These are phyloP conservation scores for Lutjanus argentimaculatus DNA, from an alignment of 2,797 vertebrate species.

Conservation along the genomic window DNA sequence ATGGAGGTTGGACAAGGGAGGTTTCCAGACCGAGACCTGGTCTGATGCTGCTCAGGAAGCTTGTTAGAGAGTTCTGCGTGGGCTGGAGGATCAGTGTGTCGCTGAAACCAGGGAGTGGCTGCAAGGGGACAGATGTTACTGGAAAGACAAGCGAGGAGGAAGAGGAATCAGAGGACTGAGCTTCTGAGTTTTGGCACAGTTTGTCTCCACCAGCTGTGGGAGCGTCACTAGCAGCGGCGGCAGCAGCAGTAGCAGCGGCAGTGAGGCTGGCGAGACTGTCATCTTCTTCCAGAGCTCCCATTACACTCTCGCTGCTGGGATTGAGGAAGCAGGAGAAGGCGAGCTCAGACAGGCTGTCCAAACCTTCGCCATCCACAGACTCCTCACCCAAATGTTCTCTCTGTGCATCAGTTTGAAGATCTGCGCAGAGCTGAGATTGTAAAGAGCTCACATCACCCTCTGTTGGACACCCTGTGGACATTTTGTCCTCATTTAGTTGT, in stretches of 20 bases:
- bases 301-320: conserved; percentile 65
- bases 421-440: conserved; percentile 90
- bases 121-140: conserved; percentile 71
- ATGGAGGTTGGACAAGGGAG: conserved; percentile 84
- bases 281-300: conserved; percentile 73
- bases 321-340: conserved; percentile 84
- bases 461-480: conserved; percentile 80
- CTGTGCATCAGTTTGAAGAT: conserved; percentile 76
- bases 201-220: not conserved
- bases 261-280: conserved; percentile 74
- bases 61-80: conserved; percentile 66
- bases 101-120: conserved; percentile 74
- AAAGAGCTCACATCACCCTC: conserved; percentile 88
- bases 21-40: conserved; percentile 86
- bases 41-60: conserved; percentile 70
- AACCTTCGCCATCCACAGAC: conserved; percentile 61
- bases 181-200: conserved; percentile 1
- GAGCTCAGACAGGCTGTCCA: conserved; percentile 79
- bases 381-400: conserved; percentile 69
- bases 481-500: conserved; percentile 86
- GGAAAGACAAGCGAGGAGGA: conserved; percentile 76
- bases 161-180: conserved; percentile 57
- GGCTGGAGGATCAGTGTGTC: conserved; percentile 81
- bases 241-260: conserved; percentile 67
- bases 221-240: conserved; percentile 41